Conservation (phyloP, 2,888 invertebrate species). For the Electrophaes corylata region DNA sequence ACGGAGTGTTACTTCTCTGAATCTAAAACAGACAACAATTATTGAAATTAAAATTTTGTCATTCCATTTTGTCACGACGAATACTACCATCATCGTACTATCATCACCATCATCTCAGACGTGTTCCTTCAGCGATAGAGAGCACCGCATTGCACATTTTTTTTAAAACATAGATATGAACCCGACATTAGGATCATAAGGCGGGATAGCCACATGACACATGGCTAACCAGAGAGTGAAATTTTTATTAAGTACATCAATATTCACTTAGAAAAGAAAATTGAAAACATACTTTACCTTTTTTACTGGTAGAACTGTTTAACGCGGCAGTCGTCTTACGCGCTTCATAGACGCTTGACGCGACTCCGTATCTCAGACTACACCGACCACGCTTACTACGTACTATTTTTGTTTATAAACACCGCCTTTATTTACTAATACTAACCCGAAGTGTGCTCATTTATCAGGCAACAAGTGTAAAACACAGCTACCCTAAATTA, state of each 20-base stretch:
- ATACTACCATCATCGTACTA: too few relatives aligned
- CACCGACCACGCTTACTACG: slow-evolving; percentile 10
- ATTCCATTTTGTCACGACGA: too few relatives aligned
- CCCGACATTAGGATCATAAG: too few relatives aligned
- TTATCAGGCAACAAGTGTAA: slow-evolving; percentile 44
- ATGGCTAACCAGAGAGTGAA: too few relatives aligned
- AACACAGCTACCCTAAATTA: slow-evolving; percentile 5
- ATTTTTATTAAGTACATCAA: neutral
- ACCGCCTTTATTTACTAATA: slow-evolving; percentile 44
- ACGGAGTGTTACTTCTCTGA: too few relatives aligned
- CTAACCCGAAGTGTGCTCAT: slow-evolving; percentile 44
- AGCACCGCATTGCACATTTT: too few relatives aligned
- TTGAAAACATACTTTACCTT: neutral
- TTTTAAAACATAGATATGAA: too few relatives aligned
- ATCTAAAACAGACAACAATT: too few relatives aligned
- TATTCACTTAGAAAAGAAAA: neutral
- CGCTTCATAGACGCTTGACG: slow-evolving; percentile 12
- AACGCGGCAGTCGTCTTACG: slow-evolving; percentile 21
- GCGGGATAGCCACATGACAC: too few relatives aligned
- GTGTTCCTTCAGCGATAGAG: too few relatives aligned
- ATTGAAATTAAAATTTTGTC: too few relatives aligned
- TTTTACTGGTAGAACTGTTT: neutral
- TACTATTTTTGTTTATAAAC: slow-evolving; percentile 33
- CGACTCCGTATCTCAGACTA: neutral
- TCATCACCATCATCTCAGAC: too few relatives aligned